phyloP scores from a whole-genome alignment of 2,797 vertebrate genomes.

The Allobates femoralis region DNA sequence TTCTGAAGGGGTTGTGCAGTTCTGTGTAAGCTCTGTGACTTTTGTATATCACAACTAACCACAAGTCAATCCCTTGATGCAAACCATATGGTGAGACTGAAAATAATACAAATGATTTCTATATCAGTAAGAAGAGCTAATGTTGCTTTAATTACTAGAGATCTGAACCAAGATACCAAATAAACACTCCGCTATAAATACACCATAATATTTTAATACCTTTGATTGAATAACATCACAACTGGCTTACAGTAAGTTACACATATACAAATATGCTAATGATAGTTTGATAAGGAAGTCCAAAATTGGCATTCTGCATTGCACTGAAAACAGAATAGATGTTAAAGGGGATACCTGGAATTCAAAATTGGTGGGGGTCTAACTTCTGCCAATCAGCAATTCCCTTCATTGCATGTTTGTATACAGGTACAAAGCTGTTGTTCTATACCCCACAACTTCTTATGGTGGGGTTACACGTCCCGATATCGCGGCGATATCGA shows the following conservation, averaged over 20 bases:
- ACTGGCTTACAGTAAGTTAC: constrained; percentile 40
- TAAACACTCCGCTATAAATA: constrained; percentile 59
- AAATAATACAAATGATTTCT: constrained; percentile 65
- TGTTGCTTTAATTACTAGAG: constrained; percentile 63
- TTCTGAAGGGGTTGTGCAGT: constrained; percentile 67
- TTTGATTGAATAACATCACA: constrained; percentile 46
- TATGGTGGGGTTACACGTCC: no score
- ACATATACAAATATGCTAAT: constrained; percentile 45
- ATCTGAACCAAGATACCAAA: constrained; percentile 57
- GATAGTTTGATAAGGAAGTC: constrained; percentile 9
- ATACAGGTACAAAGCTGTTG: no score
- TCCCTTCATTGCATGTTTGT: no score
- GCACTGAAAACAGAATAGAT: background rate
- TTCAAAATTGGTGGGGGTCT: no score
- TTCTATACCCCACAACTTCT: no score
- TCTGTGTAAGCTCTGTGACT: constrained; percentile 66
- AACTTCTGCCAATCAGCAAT: no score
- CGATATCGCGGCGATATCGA: no score
- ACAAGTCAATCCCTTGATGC: constrained; percentile 67
- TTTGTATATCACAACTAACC: constrained; percentile 64
- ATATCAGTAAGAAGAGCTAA: constrained; percentile 58
- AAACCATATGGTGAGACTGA: constrained; percentile 67
- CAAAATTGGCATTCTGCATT: background rate
- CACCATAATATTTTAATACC: constrained; percentile 40
- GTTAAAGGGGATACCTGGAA: no score